Conservation (phyloP, 2,113 vertebrate species). For the Seriola quinqueradiata region DNA sequence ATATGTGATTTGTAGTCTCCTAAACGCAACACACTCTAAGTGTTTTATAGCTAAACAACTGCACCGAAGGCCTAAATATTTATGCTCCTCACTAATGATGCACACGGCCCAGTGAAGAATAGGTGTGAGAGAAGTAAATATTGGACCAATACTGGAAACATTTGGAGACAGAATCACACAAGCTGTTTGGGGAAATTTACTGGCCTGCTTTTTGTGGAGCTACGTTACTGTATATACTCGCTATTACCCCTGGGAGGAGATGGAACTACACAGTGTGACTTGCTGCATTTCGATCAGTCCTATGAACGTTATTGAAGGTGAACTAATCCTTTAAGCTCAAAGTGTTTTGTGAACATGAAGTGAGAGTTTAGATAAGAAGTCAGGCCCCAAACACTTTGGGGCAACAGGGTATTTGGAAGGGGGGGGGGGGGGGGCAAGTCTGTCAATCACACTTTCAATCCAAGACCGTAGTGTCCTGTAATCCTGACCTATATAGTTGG, state of each 20-base stretch:
- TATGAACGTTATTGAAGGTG: constrained; percentile 4
- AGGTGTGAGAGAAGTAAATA: neutral
- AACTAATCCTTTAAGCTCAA: constrained; percentile 28
- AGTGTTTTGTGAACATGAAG: constrained; percentile 2
- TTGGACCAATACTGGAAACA: neutral
- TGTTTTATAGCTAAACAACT: neutral
- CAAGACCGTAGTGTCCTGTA: too few species aligned
- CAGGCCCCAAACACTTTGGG: too few species aligned
- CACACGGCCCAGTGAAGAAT: neutral
- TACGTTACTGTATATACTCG: neutral
- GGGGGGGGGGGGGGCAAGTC: too few species aligned
- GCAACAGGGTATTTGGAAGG: neutral
- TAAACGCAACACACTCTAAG: neutral
- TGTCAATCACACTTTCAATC: neutral
- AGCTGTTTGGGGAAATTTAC: neutral
- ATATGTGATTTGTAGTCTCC: neutral
- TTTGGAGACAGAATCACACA: neutral
- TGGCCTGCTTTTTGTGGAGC: neutral
- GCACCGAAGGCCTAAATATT: neutral
- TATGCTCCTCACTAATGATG: neutral
- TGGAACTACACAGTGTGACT: neutral
- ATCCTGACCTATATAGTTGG: too few species aligned
- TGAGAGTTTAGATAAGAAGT: neutral
- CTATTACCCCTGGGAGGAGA: neutral
- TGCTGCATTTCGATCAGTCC: neutral